Evolutionary conservation across 2,113 vertebrate species (phyloP).

Genomic region (Agelaius tricolor): DNA sequence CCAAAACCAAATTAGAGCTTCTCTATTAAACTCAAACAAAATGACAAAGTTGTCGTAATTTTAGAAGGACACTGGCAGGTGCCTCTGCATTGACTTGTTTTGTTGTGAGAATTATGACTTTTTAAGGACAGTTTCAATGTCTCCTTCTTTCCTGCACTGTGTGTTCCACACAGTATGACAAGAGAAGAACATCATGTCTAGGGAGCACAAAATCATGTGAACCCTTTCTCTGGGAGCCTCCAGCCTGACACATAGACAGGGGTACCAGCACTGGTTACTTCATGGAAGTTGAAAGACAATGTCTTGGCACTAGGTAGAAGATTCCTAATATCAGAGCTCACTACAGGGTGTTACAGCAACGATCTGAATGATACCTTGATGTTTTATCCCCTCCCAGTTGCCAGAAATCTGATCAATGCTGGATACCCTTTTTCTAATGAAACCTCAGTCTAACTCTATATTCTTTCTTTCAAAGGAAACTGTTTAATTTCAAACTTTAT

Average conservation of each 20-base stretch:
- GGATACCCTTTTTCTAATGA: not conserved
- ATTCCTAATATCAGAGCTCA: not conserved
- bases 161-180: not conserved
- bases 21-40: not conserved
- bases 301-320: not conserved
- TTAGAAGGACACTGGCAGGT: not conserved
- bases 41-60: not conserved
- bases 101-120: not conserved
- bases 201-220: not conserved
- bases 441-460: not conserved
- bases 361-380: not conserved
- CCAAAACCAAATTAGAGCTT: not conserved
- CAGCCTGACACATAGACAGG: accelerated
- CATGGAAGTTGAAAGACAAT: not conserved
- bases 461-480: not conserved
- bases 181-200: not conserved
- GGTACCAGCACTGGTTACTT: not conserved
- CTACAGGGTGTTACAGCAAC: not conserved
- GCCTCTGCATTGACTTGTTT: not conserved
- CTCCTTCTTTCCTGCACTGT: not conserved
- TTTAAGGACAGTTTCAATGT: not conserved
- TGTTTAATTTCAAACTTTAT: not conserved
- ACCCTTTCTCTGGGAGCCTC: not conserved
- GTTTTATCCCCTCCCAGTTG: not conserved
- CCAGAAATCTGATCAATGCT: not conserved